A percentile compares a stretch with the other conserved stretches of the same genome.
Conservation (phyloP, 2,888 invertebrate species). For the Bombylius major region DNA sequence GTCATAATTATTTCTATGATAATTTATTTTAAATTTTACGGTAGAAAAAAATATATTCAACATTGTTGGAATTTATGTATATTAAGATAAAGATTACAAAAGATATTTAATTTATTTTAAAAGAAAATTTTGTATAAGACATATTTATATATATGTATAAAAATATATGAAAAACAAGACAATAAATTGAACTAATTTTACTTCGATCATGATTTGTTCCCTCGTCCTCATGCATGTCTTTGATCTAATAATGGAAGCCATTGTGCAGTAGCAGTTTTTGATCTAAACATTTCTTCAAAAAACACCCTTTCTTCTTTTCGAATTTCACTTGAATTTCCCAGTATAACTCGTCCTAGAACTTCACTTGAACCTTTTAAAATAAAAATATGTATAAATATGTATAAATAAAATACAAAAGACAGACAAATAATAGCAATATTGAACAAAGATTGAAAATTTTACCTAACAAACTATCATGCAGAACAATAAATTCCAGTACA, state of each 20-base stretch:
- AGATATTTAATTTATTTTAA: too few relatives aligned
- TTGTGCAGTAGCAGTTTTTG: slow-evolving; percentile 45
- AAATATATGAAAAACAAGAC: too few relatives aligned
- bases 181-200: too few relatives aligned
- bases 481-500: slow-evolving; percentile 45
- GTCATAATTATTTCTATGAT: too few relatives aligned
- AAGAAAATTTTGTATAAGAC: too few relatives aligned
- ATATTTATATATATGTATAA: too few relatives aligned
- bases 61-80: too few relatives aligned
- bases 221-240: not conserved
- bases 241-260: slow-evolving; percentile 43
- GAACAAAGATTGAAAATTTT: not conserved
- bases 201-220: not conserved
- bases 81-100: too few relatives aligned
- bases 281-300: slow-evolving; percentile 44
- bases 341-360: slow-evolving; percentile 38
- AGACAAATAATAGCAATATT: too few relatives aligned
- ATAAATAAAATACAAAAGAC: not conserved
- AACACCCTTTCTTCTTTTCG: slow-evolving; percentile 39
- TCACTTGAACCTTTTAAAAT: slow-evolving; percentile 40
- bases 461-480: slow-evolving; percentile 48
- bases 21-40: too few relatives aligned
- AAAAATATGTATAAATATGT: not conserved
- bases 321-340: slow-evolving; percentile 39
- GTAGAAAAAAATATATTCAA: too few relatives aligned